Base-by-base conservation (phyloP, 2,113 vertebrate genomes). In the Typhlomys cinereus region DNA sequence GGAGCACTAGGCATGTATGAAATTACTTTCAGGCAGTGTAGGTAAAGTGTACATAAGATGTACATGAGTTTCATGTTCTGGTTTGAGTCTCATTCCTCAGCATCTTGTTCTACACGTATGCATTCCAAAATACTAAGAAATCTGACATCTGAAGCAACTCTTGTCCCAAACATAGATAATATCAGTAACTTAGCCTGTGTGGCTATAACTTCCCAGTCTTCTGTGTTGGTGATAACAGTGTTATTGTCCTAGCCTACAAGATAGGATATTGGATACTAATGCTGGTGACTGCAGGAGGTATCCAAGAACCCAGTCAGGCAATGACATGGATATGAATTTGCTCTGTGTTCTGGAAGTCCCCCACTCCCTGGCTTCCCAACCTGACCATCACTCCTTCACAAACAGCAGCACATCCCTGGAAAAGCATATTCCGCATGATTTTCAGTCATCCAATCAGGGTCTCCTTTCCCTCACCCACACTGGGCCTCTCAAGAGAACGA, bases 321-420 rank as follows among this genome's bases (percentile, higher is more conserved):
- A 79, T 17, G 69, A 29, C 25, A 39, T 41, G 57, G 61, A 21
- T 3, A 21, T 11, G 21, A 79, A 15, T 64, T 50, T 70, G 8
- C n/a, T 21, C 1, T 27, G 62, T 48, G 34, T 62, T 54, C 74
- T 36, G 39, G 89, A 21, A 57, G 64, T 39, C 7, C 31, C 1
- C 1, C 2, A n/a, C n/a, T n/a, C n/a, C n/a, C 7, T 5, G 34
- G 6, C 39, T 74, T 21, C 18, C 8, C 2, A 1, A 41, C 25
- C 13, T 4, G 44, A 39, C 10, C 36, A 34, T 46, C 5, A 31
- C 62, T 39, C 20, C 20, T 34, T 17, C 84, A 25, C 6, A 14
- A 46, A 70, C 36, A 57, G 34, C 4, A 86, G 21, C 9, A 0
- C 3, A 7, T 3, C 61, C 69, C 44, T 23, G 20, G 1, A 27